Conservation (phyloP, 2,888 invertebrate genomes). For the Folsomia candida region DNA sequence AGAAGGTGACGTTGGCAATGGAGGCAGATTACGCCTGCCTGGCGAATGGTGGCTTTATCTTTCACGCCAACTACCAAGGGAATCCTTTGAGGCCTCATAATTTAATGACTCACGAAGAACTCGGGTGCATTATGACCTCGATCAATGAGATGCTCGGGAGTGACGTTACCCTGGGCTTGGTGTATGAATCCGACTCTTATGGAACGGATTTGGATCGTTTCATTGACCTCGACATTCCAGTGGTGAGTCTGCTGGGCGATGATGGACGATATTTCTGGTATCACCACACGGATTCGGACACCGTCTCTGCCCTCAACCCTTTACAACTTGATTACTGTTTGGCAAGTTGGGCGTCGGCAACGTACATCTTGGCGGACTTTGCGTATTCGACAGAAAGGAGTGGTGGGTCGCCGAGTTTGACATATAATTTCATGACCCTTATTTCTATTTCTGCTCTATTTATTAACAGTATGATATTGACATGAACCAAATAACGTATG, state of each 20-base stretch:
- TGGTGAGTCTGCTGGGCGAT: constrained; percentile 65
- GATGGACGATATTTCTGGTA: constrained; percentile 58
- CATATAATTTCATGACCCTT: too few relatives aligned
- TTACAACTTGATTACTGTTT: constrained; percentile 68
- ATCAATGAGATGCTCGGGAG: too few relatives aligned
- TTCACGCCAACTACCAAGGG: too few relatives aligned
- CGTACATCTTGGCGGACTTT: constrained; percentile 77
- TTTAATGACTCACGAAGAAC: constrained; percentile 53
- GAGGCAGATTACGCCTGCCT: constrained; percentile 82
- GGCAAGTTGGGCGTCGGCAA: constrained; percentile 73
- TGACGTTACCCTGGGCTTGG: too few relatives aligned
- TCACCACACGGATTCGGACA: constrained; percentile 77
- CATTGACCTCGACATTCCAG: constrained; percentile 72
- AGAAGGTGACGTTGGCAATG: constrained; percentile 71
- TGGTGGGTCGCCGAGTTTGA: too few relatives aligned
- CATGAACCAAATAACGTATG: too few relatives aligned
- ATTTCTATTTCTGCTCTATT: too few relatives aligned
- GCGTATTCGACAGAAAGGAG: too few relatives aligned
- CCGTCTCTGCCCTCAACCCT: constrained; percentile 61
- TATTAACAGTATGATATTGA: too few relatives aligned
- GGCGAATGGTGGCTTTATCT: constrained; percentile 68
- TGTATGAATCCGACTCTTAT: constrained; percentile 13
- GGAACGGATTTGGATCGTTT: constrained; percentile 50
- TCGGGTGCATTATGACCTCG: constrained; percentile 10
- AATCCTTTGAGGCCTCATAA: too few relatives aligned